Base-by-base conservation (phyloP, 2,797 vertebrate species). In the Silurus aristotelis region DNA sequence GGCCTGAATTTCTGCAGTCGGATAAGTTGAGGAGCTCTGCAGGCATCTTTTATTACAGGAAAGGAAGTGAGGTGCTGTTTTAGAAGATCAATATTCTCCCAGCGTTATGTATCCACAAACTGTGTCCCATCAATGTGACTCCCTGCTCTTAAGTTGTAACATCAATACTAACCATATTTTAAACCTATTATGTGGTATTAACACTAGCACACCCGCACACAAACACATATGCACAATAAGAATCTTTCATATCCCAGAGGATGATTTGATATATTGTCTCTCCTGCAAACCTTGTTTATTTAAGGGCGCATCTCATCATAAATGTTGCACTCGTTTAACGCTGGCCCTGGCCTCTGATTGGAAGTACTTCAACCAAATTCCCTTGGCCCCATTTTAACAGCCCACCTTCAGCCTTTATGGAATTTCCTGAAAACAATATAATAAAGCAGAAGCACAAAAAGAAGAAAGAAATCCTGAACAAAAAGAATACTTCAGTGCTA, bases 401-500 rank as follows among this genome's bases (percentile, higher is more conserved):
- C 89, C 91, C 70, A 15, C 70, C 88, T 88, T 89, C 87, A 68
- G 73, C 85, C 38, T 31, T 89, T 90, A 93, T 92, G 88, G 88
- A 85, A 93, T 91, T 90, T 87, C 77, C 73, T 85, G 80, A 85
- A 76, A 84, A 90, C 83, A 86, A 66, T 75, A 22, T 87, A 83
- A 90, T 84, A 88, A 91, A 84, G 70, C 76, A 66, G 4, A 25
- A 46, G 72, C 38, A 84, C 48, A 43, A 71, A 43, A 38, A 60
- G 14, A 46, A 15, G 38, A 38, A 38, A 38, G 38, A 38, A 38
- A 38, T 38, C 38, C 38, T 38, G 3, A 38, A 38, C 38, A 38
- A 31, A 52, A 83, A 75, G 25, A 79, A 86, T 79, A 90, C 77
- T 93, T 90, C 88, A 92, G 90, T 92, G 91, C 89, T 91, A 93